phyloP scores from a whole-genome alignment of 2,888 invertebrate genomes.

The Synergus umbraculus region DNA sequence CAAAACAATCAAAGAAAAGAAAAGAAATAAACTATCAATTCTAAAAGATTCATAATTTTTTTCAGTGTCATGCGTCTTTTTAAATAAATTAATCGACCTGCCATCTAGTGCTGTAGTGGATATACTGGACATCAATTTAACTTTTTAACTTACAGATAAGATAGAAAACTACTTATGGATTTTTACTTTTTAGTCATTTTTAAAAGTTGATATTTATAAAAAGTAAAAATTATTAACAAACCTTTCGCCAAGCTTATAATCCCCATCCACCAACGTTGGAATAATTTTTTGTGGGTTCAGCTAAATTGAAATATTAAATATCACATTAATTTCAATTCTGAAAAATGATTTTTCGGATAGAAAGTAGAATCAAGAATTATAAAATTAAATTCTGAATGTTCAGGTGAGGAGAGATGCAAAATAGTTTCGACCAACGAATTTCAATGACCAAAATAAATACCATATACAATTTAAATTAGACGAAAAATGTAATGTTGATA shows the following conservation, averaged over 20 bases:
- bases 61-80: not conserved
- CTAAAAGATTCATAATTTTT: not conserved
- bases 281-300: conserved; percentile 69
- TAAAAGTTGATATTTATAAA: not conserved
- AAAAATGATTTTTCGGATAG: not conserved
- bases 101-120: not conserved
- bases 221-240: conserved; percentile 42
- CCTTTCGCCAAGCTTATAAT: conserved; percentile 71
- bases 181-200: not conserved
- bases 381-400: too few relatives aligned
- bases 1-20: not conserved
- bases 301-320: conserved; percentile 54
- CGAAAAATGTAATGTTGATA: conserved; percentile 3
- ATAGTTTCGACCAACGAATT: too few relatives aligned
- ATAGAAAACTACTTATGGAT: not conserved
- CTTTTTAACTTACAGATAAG: conserved; percentile 12
- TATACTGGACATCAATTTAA: not conserved
- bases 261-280: conserved; percentile 71
- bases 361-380: not conserved
- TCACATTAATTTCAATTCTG: not conserved
- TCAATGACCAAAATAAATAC: too few relatives aligned
- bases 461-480: not conserved
- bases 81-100: not conserved
- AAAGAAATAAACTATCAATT: not conserved
- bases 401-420: too few relatives aligned